Evolutionary conservation across 2,888 invertebrate species (phyloP), one percentile per base, ranked within the genome.

Genomic region (Tetramorium bicarinatum): DNA sequence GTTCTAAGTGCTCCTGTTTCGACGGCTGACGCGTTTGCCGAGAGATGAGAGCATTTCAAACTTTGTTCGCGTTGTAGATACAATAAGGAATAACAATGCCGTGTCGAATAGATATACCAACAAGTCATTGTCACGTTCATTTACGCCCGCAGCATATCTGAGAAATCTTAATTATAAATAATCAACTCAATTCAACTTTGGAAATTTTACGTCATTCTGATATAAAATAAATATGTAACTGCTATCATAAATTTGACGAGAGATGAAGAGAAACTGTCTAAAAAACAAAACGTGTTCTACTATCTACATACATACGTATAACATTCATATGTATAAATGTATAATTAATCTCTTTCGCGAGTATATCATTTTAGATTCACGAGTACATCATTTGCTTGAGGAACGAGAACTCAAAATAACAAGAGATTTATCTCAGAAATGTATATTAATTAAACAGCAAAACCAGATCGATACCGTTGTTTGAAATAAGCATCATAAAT

Each of bases 1-100:
- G 59, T 80, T 59, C 47, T 59, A 49, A 80, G 79, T 59, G 79
- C 72, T 80, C 71, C 59, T 34, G 79, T 80, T 80, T 80, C 79
- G 72, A 80, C 79, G 59, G 59, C 47, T 72, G 72, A 66, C 56
- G 82, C 72, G 52, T 77, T 82, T 59, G 72, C 29, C 56, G 34
- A 59, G 25, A 18, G 11, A 11, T 6, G 44, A n/a, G 29, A 59
- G 25, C n/a, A 25, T 49, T 34, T 29, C 59, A 59, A 74, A 75
- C 74, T 75, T 75, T 29, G 74, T 13, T 52, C 71, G 11, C 25
- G 47, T 75, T 61, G 41, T 29, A 38, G 18, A 54, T 29, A 61
- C 44, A 61, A 47, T 15, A 15, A 61, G 47, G 47, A 67, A 25
- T 38, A 62, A 49, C 21, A 47, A 62, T 38, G 15, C 21, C 61